These are phyloP conservation scores for Lepidochrysops patricia DNA, from an alignment of 2,888 invertebrate genomes.

Conservation along the genomic window DNA sequence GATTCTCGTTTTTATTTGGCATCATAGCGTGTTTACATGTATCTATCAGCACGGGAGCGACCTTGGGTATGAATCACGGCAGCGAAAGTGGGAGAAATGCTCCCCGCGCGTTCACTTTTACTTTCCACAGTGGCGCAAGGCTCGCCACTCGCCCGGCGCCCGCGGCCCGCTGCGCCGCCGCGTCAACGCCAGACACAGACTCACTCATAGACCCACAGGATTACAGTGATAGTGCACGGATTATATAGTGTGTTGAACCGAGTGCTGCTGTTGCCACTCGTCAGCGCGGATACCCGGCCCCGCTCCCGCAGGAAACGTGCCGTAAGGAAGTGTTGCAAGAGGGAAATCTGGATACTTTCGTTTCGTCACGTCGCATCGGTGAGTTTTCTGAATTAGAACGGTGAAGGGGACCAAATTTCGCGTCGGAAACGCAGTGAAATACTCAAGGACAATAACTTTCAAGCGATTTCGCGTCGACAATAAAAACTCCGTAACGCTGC, in stretches of 20 bases:
- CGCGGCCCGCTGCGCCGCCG: conserved; percentile 72
- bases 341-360: neutral
- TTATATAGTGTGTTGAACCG: conserved; percentile 50
- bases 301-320: conserved; percentile 71
- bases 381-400: conserved; percentile 37
- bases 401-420: conserved; percentile 63
- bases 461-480: conserved; percentile 73
- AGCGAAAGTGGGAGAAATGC: conserved; percentile 75
- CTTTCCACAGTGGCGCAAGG: conserved; percentile 73
- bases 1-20: neutral
- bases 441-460: conserved; percentile 74
- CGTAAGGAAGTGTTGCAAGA: conserved; percentile 67
- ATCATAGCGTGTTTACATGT: conserved; percentile 20
- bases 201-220: conserved; percentile 62
- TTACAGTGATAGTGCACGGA: conserved; percentile 52
- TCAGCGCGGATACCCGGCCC: conserved; percentile 50
- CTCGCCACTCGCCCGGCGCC: conserved; percentile 72
- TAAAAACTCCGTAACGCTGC: conserved; percentile 72
- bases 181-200: conserved; percentile 47
- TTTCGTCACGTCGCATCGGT: conserved; percentile 21
- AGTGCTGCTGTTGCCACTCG: too few species aligned
- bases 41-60: conserved; percentile 52
- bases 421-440: conserved; percentile 71
- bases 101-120: conserved; percentile 69
- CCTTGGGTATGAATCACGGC: conserved; percentile 67